Conservation (phyloP, 1,140 invertebrate species). For the Hylaeus volcanicus region DNA sequence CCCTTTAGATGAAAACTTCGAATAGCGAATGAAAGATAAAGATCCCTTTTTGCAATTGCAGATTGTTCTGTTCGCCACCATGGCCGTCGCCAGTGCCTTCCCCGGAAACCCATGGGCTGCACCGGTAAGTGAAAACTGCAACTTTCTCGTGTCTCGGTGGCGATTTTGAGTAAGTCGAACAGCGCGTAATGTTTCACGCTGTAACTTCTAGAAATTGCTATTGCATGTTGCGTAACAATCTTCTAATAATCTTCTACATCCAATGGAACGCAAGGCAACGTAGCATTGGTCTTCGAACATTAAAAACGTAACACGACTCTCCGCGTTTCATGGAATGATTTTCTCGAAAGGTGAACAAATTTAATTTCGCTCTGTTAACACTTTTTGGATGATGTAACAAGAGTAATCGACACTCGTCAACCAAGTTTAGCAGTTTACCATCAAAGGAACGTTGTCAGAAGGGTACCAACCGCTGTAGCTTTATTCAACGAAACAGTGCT, state of each 20-base stretch:
- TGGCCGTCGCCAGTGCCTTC: conserved; percentile 69
- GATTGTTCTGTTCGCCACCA: conserved; percentile 76
- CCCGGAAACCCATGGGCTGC: conserved; percentile 46
- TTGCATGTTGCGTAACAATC: conserved; percentile 9
- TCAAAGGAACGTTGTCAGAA: not conserved
- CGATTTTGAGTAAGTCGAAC: not conserved
- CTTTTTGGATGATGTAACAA: not conserved
- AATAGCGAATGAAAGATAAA: too few relatives aligned
- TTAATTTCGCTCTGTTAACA: not conserved
- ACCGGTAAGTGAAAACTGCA: conserved; percentile 38
- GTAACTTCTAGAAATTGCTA: not conserved
- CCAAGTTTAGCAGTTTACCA: not conserved
- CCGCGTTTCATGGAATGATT: not conserved
- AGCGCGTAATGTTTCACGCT: not conserved
- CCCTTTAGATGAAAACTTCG: too few relatives aligned
- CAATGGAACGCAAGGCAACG: not conserved
- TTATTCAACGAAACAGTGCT: too few relatives aligned
- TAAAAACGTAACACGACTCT: not conserved
- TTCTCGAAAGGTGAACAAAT: not conserved
- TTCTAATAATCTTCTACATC: conserved; percentile 4
- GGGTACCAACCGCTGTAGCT: not conserved
- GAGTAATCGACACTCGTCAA: not conserved
- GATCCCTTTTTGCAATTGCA: conserved; percentile 52
- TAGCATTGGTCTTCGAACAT: not conserved
- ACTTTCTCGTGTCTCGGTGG: not conserved